Percentiles rank a stretch among this genome's conserved stretches.
Conservation (phyloP, 37 sponge, comb jelly and placozoan species). For the Oopsacas minuta region DNA sequence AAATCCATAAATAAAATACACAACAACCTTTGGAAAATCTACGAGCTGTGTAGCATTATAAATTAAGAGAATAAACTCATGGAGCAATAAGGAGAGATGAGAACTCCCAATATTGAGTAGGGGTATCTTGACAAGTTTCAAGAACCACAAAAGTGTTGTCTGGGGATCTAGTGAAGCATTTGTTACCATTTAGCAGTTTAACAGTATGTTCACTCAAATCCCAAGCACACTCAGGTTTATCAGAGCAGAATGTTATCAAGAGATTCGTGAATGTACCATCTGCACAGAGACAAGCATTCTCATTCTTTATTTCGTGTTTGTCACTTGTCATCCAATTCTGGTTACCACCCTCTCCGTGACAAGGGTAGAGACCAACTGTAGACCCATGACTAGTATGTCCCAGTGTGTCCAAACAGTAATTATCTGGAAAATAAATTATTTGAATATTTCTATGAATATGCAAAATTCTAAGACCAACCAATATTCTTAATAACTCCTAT, state of each 20-base stretch:
- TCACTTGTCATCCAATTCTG: conserved; percentile 28
- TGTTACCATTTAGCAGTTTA: neutral
- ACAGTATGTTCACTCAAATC: neutral
- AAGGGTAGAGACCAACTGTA: conserved; percentile 35
- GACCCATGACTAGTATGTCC: conserved; percentile 33
- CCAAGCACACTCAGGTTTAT: neutral
- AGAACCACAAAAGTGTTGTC: neutral
- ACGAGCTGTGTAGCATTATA: too few species aligned
- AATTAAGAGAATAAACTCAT: neutral
- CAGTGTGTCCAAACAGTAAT: conserved; percentile 44
- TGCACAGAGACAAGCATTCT: neutral
- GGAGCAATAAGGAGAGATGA: neutral
- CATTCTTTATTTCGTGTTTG: neutral
- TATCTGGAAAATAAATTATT: neutral
- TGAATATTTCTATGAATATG: too few species aligned
- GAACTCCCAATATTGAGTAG: neutral
- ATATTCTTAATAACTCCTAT: neutral
- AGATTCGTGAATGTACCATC: neutral
- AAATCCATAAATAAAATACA: too few species aligned
- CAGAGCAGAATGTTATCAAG: neutral
- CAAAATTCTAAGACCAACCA: too few species aligned
- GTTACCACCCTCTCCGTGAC: conserved; percentile 42
- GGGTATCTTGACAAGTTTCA: neutral
- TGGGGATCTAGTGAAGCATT: neutral
- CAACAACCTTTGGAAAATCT: too few species aligned